A percentile compares a stretch with the other conserved stretches of the same genome.
phyloP scores from a whole-genome alignment of 1,140 invertebrate species.

The Drosophila tsacasi region DNA sequence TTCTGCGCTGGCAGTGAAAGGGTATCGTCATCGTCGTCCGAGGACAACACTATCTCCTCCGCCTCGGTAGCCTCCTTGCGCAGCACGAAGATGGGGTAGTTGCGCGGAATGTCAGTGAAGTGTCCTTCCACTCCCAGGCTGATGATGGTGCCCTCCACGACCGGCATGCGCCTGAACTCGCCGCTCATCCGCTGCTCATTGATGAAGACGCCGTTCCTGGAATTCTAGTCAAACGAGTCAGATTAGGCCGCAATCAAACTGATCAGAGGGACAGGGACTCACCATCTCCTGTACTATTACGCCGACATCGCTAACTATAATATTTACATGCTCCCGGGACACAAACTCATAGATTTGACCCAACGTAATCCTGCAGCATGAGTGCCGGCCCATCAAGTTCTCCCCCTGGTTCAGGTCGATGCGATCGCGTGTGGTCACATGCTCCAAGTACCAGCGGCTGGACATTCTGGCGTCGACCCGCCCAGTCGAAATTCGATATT shows the following conservation, averaged over 20 bases:
- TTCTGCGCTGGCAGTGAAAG: not conserved
- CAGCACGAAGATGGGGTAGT: conserved; percentile 41
- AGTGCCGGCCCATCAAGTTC: conserved; percentile 54
- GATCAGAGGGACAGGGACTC: not conserved
- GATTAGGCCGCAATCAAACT: not conserved
- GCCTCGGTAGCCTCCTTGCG: conserved; percentile 12
- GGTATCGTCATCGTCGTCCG: conserved; percentile 5
- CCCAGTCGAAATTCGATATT: not conserved
- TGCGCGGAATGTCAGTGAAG: not conserved
- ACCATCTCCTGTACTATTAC: conserved; percentile 43
- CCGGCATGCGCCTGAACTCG: conserved; percentile 1
- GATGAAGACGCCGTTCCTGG: conserved; percentile 56
- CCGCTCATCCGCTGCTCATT: conserved; percentile 16
- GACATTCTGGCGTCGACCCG: conserved; percentile 3
- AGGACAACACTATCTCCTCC: conserved; percentile 32
- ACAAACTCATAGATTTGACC: conserved; percentile 32
- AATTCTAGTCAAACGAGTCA: conserved; percentile 2
- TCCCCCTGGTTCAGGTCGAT: conserved; percentile 39
- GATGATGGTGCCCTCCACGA: conserved; percentile 41
- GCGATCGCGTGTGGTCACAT: conserved; percentile 25
- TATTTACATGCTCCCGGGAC: conserved; percentile 60
- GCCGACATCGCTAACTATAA: conserved; percentile 25
- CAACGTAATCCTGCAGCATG: conserved; percentile 45
- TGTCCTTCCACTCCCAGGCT: conserved; percentile 44
- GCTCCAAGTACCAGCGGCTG: conserved; percentile 55